Base-by-base conservation (phyloP, 1,140 invertebrate species). In the Trichonephila inaurata region DNA sequence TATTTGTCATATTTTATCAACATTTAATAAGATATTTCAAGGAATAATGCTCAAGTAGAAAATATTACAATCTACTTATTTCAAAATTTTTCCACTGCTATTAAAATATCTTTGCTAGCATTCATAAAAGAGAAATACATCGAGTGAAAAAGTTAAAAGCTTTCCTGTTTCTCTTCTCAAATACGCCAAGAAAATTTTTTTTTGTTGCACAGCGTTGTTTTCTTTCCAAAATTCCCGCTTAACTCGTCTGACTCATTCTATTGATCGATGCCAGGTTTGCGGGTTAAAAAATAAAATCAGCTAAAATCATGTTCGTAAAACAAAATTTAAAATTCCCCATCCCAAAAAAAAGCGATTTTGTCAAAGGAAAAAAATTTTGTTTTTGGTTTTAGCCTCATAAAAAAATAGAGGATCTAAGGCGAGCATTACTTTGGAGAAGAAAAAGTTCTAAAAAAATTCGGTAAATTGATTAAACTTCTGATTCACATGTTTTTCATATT, bases 231-330 rank as follows among this genome's bases (percentile, higher is more conserved):
- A 62, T 19, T 62, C 6, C 61, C 4, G 16, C 61, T 18, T 18
- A 1, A 14, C 19, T 51, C 7, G 51, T 12, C 72, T 33, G 72
- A 77, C 72, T 77, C 28, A 40, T 16, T 16, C 5, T 18, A 77
- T 77, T 77, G 72, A 77, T 77, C 72, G 72, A 77, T 40, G 18
- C 40, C 18, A 12, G 72, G 8, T 77, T 77, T 77, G 72, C 72
- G 72, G 24, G 3, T 28, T 5, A 33, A 77, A 33, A 33, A 40
- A 40, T 18, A 19, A n/a, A n/a, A 33, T 1, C 0, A 2, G 16
- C 72, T 33, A 77, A 40, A 77, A 77, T 77, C 72, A 40, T 77
- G 33, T 77, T 77, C 72, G 72, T 28, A 14, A 77, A 33, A 77
- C 33, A 18, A 77, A 77, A 77, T 77, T 77, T 40, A 77, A 33